Conservation (phyloP, 2,113 vertebrate genomes). For the Bostrychus sinensis region DNA sequence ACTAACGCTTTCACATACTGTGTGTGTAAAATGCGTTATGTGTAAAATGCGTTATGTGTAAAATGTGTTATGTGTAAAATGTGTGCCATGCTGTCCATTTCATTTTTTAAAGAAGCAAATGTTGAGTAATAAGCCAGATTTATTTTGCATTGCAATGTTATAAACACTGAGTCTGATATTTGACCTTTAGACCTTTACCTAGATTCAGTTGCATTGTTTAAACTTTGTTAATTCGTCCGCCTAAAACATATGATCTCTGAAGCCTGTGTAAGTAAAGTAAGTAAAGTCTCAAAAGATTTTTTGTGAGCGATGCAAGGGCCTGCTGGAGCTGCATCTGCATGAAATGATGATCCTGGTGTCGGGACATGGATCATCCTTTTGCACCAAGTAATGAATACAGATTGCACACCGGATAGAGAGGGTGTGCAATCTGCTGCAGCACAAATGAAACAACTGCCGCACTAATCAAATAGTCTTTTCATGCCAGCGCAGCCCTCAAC, state of each 20-base stretch:
- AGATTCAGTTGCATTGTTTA: not conserved
- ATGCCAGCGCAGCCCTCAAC: constrained; percentile 81
- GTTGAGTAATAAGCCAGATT: no score
- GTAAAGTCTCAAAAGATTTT: constrained; percentile 17
- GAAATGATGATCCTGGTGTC: constrained; percentile 77
- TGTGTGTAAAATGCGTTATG: no score
- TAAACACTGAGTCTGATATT: no score
- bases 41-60: no score
- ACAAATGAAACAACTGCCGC: constrained; percentile 84
- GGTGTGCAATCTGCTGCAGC: constrained; percentile 81
- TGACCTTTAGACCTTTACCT: not conserved
- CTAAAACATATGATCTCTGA: no score
- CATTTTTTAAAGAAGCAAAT: no score
- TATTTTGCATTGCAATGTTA: no score
- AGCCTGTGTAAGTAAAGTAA: not conserved
- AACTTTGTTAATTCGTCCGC: no score
- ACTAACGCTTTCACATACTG: no score
- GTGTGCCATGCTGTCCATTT: no score
- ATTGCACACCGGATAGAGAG: constrained; percentile 80
- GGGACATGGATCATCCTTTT: constrained; percentile 78
- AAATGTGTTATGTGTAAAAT: no score
- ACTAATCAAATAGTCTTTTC: constrained; percentile 83
- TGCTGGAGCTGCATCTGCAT: constrained; percentile 74
- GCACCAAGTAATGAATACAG: constrained; percentile 78
- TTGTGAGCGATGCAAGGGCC: constrained; percentile 49